phyloP scores from a whole-genome alignment of 2,113 vertebrate species.

The Psilopogon haemacephalus region DNA sequence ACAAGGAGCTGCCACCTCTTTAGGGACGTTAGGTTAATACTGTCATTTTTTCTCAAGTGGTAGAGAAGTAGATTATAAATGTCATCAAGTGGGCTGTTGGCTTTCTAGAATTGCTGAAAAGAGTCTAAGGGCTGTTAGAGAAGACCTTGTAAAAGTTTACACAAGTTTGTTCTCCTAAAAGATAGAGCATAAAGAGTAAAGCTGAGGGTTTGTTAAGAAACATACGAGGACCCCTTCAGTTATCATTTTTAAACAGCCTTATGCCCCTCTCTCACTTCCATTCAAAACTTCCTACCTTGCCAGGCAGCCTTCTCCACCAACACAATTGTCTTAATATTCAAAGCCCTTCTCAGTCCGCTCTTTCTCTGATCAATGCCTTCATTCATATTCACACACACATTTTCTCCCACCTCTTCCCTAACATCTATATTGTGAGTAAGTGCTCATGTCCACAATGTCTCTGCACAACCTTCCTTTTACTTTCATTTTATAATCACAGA shows the following conservation, averaged over 20 bases:
- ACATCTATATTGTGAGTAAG: background rate
- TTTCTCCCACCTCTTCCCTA: background rate
- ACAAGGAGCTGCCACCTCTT: background rate
- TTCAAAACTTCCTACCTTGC: background rate
- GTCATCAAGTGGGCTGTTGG: background rate
- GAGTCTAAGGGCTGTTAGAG: background rate
- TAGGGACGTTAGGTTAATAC: background rate
- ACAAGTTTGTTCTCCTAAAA: background rate
- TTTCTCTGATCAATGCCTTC: background rate
- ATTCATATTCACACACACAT: background rate
- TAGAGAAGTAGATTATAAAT: background rate
- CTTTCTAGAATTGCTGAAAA: background rate
- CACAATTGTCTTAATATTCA: background rate
- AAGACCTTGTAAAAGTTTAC: background rate
- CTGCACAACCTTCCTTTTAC: background rate
- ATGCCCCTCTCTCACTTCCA: background rate
- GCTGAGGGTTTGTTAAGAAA: background rate
- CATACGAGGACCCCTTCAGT: background rate
- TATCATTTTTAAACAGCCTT: background rate
- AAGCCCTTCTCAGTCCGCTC: background rate
- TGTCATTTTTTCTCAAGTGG: conserved; percentile 20
- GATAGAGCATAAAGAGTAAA: background rate
- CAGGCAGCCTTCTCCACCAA: background rate
- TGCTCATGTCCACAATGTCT: background rate
- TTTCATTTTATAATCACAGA: background rate